Conservation (phyloP, 2,113 vertebrate species). For the Myrmecophaga tridactyla region DNA sequence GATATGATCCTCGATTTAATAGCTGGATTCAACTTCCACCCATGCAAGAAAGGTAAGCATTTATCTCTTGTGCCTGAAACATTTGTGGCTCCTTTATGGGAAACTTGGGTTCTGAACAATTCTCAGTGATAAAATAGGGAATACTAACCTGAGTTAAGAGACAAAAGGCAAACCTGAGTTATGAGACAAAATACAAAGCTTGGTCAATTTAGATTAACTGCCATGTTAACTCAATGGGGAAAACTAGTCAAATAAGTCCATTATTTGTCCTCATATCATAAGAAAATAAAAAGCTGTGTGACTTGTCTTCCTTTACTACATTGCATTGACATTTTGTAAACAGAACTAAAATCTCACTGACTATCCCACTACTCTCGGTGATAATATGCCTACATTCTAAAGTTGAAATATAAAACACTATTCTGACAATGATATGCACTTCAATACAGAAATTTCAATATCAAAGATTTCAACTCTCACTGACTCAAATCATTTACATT, state of each 20-base stretch:
- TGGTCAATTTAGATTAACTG: not conserved
- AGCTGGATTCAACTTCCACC: conserved; percentile 99
- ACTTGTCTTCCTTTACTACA: not conserved
- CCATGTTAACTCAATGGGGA: not conserved
- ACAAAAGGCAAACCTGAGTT: no score
- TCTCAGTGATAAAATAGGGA: not conserved
- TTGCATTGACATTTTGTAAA: not conserved
- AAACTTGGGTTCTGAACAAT: conserved; percentile 46
- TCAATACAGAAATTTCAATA: conserved; percentile 8
- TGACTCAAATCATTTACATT: not conserved
- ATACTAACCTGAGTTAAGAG: not conserved
- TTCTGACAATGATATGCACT: not conserved
- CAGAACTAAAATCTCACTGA: not conserved
- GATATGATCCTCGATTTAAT: conserved; percentile 99
- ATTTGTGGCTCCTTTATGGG: conserved; percentile 32
- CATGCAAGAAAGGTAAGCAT: conserved; percentile 98
- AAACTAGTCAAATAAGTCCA: conserved; percentile 10
- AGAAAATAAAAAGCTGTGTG: not conserved
- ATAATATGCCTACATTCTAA: not conserved
- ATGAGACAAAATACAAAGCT: not conserved
- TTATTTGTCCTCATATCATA: not conserved
- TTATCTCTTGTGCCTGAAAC: conserved; percentile 53
- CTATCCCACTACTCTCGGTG: not conserved
- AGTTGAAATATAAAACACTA: not conserved
- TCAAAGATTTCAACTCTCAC: not conserved